Evolutionary conservation across 2,888 invertebrate species (phyloP).

Genomic region (Heterodera filipjevi): DNA sequence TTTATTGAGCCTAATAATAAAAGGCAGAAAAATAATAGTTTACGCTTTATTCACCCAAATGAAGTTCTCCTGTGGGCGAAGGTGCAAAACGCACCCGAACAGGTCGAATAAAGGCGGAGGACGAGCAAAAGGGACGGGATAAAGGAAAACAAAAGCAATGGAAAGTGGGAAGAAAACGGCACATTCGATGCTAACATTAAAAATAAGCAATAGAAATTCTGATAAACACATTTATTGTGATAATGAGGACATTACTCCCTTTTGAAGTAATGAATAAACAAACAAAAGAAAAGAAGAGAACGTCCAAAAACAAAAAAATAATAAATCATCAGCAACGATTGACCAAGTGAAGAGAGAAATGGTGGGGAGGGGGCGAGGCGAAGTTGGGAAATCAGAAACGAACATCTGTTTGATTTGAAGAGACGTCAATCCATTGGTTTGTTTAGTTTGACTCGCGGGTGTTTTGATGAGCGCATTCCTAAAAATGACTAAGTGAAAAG

Average conservation of each 20-base stretch:
- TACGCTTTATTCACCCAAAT: conserved; percentile 72
- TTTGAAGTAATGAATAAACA: no score
- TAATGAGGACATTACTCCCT: not conserved
- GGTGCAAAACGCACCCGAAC: conserved; percentile 88
- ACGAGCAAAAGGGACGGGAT: not conserved
- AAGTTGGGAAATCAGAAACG: no score
- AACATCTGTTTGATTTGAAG: no score
- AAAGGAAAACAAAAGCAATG: not conserved
- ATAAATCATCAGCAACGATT: no score
- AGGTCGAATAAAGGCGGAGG: not conserved
- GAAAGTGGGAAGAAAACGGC: not conserved
- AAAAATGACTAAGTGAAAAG: no score
- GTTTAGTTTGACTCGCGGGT: conserved; percentile 18
- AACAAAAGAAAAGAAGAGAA: no score
- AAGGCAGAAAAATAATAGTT: not conserved
- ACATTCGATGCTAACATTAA: no score
- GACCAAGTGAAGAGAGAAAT: not conserved
- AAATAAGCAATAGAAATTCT: no score
- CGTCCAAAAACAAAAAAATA: no score
- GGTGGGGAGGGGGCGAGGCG: not conserved
- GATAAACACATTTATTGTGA: no score
- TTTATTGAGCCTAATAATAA: conserved; percentile 76
- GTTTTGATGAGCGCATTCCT: conserved; percentile 23
- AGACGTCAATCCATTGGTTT: not conserved
- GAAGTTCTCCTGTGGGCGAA: conserved; percentile 88